Evolutionary conservation across 2,113 vertebrate genomes (phyloP), one percentile per base, ranked within the genome.

Genomic region (Eudyptes chrysolophus): DNA sequence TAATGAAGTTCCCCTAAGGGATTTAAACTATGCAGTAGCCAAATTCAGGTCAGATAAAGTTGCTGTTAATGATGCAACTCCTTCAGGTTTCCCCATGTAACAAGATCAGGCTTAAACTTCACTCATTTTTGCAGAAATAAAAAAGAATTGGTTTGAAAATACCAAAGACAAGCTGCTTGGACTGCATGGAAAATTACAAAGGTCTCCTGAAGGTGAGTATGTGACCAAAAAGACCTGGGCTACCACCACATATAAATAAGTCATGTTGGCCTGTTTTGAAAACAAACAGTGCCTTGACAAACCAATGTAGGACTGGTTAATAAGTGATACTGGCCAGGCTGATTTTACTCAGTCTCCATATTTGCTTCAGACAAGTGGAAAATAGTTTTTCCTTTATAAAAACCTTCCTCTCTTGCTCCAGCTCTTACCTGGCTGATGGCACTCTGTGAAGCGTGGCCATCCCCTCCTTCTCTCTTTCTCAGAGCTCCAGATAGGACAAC

Each of bases 21-120:
- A 86, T 89, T 79, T 84, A 72, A 96, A 68, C 81, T 69, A 80
- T 69, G 86, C 86, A 81, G 88, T 78, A 96, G 80, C 76, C 84
- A 90, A 95, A 95, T 92, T 90, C 92, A 93, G 90, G 88, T 96
- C 90, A 96, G 95, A 95, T 87, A 79, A 90, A 87, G 84, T 51
- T 92, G 55, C 77, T 70, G 42, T 84, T 95, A 93, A 71, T 71
- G 90, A 96, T 85, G 84, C 84, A 94, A 87, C 57, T 87, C 85
- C 78, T 87, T 84, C 70, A 93, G 64, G 61, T 82, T 92, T 90
- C 65, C 46, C 44, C n/a, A 11, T 12, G 48, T 82, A 92, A 79
- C 21, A 75, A 90, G 87, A 92, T 54, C 66, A 62, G 17, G 32
- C 51, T 84, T 71, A 57, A 72, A 61, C 55, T 51, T 84, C n/a